Base-by-base conservation (phyloP, 2,113 vertebrate species). In the Rutilus rutilus region DNA sequence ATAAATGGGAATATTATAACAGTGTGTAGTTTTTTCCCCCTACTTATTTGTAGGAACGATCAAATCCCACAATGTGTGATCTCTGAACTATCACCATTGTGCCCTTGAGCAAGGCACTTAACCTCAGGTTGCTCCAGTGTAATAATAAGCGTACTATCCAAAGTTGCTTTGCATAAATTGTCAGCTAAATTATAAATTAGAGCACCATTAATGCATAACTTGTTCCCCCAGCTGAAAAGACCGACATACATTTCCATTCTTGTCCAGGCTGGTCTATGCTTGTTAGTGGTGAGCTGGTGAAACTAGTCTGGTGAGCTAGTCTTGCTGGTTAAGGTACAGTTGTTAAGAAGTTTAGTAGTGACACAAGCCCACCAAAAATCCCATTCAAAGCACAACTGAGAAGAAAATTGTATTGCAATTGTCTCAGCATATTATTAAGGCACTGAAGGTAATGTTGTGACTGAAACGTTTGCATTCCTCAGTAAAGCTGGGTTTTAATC, bases 161-260 rank as follows among this genome's bases (percentile, higher is more conserved):
- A 73, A 74, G 39, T 74, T 74, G 71, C 39, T 45, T 74, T 47
- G 39, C 71, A 74, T 74, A 74, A 74, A 25, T 47, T 47, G 39
- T 42, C 5, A 73, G 67, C 71, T 47, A 74, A 74, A 74, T 74
- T 2, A 45, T 45, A 74, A 74, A 74, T 45, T 74, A 74, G 69
- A 73, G 69, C 10, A n/a, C 14, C 5, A 25, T 11, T 25, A 45
- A 45, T 45, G 21, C 69, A 74, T 11, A n/a, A 74, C 36, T 74
- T 14, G 5, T 73, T 9, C 19, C 4, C 69, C 36, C 5, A 45
- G 69, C 69, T 45, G 39, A 74, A 74, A 74, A 45, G 23, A 45
- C 69, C 4, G 17, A 2, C 33, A 69, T 69, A 39, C 4, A 74
- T 74, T 45, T 25, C 2, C 23, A 45, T 73, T 7, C 69, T 36